Evolutionary conservation across 2,797 vertebrate species (phyloP).

Genomic region (Hypotaenidia philippensis): DNA sequence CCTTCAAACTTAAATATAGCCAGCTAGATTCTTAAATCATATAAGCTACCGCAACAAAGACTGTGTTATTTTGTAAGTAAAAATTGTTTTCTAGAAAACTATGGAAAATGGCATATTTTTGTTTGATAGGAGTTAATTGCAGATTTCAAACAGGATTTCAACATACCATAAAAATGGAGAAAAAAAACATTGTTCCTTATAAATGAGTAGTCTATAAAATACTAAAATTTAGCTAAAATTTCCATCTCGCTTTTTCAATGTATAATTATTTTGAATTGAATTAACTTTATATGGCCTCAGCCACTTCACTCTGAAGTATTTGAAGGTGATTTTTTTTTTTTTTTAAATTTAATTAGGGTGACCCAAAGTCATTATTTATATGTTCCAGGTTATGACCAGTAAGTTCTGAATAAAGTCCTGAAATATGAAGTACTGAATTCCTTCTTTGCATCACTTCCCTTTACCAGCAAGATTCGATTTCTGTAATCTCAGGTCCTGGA

Average conservation of each 20-base stretch:
- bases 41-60: background rate
- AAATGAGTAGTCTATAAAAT: background rate
- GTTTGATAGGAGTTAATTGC: background rate
- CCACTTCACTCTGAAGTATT: background rate
- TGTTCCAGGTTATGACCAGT: background rate
- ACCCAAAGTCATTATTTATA: background rate
- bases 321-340: background rate
- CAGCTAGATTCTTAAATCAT: background rate
- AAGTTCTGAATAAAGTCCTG: background rate
- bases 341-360: background rate
- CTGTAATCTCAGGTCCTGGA: background rate
- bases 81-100: background rate
- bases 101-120: background rate
- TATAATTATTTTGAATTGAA: background rate
- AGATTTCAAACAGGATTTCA: background rate
- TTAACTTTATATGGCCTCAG: background rate
- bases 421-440: background rate
- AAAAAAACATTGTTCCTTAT: background rate
- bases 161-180: background rate
- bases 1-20: background rate
- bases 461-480: background rate
- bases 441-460: background rate
- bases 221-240: background rate
- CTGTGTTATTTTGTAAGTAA: background rate
- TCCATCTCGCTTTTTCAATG: background rate